These are phyloP conservation scores for Cheilosia soror DNA, from an alignment of 2,888 invertebrate species.

Conservation along the genomic window DNA sequence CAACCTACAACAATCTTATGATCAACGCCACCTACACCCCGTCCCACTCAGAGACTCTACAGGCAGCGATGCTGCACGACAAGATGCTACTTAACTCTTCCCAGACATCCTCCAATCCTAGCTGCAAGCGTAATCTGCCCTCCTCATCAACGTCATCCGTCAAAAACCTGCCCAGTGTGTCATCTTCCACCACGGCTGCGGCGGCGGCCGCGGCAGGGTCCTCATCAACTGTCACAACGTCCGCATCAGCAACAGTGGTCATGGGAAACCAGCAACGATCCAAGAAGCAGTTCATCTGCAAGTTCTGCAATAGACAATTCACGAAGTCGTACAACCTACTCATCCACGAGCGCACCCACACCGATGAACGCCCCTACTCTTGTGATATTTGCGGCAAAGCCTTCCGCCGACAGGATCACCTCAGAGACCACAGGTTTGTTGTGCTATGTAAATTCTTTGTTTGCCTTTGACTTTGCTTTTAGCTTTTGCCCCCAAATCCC, in stretches of 20 bases:
- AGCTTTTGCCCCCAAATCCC: slow-evolving; percentile 46
- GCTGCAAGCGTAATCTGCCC: slow-evolving; percentile 59
- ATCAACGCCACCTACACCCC: slow-evolving; percentile 86
- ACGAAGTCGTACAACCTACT: slow-evolving; percentile 97
- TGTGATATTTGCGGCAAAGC: slow-evolving; percentile 99
- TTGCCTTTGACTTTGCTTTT: slow-evolving; percentile 26
- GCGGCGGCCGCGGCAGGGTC: slow-evolving; percentile 18
- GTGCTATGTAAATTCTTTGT: slow-evolving; percentile 45
- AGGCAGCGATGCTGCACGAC: slow-evolving; percentile 82
- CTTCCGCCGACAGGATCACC: slow-evolving; percentile 97
- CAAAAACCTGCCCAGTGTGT: slow-evolving; percentile 62
- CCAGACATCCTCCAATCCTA: slow-evolving; percentile 39
- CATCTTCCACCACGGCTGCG: slow-evolving; percentile 24
- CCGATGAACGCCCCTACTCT: slow-evolving; percentile 98
- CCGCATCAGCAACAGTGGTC: slow-evolving; percentile 76
- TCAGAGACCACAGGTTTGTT: slow-evolving; percentile 93
- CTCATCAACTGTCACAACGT: slow-evolving; percentile 63
- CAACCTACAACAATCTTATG: slow-evolving; percentile 88
- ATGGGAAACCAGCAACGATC: slow-evolving; percentile 86
- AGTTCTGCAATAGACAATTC: slow-evolving; percentile 98
- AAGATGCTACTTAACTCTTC: slow-evolving; percentile 77
- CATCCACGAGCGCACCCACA: slow-evolving; percentile 98
- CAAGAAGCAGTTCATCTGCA: slow-evolving; percentile 99
- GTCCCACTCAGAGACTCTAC: slow-evolving; percentile 78
- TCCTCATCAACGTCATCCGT: slow-evolving; percentile 58